Base-by-base conservation (phyloP, 2,888 invertebrate species). In the Operophtera brumata region DNA sequence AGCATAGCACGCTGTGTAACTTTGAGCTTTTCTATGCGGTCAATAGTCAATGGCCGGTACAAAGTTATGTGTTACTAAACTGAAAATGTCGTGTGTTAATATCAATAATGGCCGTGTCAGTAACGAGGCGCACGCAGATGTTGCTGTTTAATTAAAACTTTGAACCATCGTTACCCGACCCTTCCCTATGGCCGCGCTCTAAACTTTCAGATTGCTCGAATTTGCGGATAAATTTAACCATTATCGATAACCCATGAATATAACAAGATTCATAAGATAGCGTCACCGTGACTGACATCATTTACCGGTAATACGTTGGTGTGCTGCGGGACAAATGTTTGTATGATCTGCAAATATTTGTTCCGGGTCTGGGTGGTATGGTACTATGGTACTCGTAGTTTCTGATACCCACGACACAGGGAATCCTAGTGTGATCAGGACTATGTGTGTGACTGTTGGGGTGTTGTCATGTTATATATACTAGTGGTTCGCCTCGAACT, bases 61-160 rank as follows among this genome's bases (percentile, higher is more conserved):
- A n/a, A n/a, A n/a, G n/a, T 26, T 1, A 26, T 26, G 26, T 26
- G 26, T 30, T 5, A 30, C 9, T 30, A 9, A 30, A 7, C 30
- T 37, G 69, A 71, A 70, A 70, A 71, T 73, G 72, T 78, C 75
- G 77, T 74, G 70, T 75, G 71, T 73, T 69, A 69, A 68, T 78
- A 78, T 80, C 78, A 84, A 82, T 85, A 84, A 84, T 84, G 79
- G 76, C 77, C 77, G 71, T 77, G 79, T 77, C 75, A 74, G 77
- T 76, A 77, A 9, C 41, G 41, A 61, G 82, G 81, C 79, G 60
- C 61, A 58, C 64, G 57, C 88, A 88, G 84, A 86, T 87, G 87
- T 79, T 80, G 74, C 81, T 81, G 77, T 86, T 87, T 87, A 83
- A 88, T 88, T 87, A 86, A 89, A 89, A 88, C 82, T 86, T 87